Conservation (phyloP, 2,888 invertebrate species). For the Drosophila ezoana region DNA sequence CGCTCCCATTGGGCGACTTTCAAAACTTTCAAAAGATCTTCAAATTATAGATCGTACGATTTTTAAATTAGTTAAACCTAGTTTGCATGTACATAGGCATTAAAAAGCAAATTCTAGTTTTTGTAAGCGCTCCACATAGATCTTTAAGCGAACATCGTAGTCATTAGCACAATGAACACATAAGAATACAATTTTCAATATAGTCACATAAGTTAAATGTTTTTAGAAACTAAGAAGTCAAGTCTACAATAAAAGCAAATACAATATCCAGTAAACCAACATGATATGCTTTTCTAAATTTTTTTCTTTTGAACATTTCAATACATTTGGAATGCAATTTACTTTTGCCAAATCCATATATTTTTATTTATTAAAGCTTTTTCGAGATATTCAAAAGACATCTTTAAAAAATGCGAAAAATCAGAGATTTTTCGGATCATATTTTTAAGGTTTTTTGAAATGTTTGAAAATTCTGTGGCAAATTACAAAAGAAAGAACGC, state of each 20-base stretch:
- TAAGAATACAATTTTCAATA: slow-evolving; percentile 51
- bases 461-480: no score
- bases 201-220: slow-evolving; percentile 67
- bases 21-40: slow-evolving; percentile 80
- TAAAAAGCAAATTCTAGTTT: slow-evolving; percentile 36
- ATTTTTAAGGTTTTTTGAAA: no score
- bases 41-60: slow-evolving; percentile 69
- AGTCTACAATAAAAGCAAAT: slow-evolving; percentile 59
- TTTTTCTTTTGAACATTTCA: background rate
- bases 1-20: slow-evolving; percentile 50
- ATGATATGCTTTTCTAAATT: background rate
- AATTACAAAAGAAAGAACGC: no score
- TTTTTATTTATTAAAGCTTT: no score
- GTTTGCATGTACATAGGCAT: slow-evolving; percentile 70
- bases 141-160: slow-evolving; percentile 58
- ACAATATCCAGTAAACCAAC: slow-evolving; percentile 27
- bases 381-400: no score
- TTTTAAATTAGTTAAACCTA: slow-evolving; percentile 33
- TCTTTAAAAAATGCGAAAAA: no score
- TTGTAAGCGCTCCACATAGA: slow-evolving; percentile 12
- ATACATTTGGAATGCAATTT: background rate
- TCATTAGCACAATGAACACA: slow-evolving; percentile 61
- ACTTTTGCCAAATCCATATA: no score
- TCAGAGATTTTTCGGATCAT: no score
- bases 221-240: slow-evolving; percentile 59